phyloP scores from a whole-genome alignment of 2,797 vertebrate genomes.

The Podarcis lilfordi region DNA sequence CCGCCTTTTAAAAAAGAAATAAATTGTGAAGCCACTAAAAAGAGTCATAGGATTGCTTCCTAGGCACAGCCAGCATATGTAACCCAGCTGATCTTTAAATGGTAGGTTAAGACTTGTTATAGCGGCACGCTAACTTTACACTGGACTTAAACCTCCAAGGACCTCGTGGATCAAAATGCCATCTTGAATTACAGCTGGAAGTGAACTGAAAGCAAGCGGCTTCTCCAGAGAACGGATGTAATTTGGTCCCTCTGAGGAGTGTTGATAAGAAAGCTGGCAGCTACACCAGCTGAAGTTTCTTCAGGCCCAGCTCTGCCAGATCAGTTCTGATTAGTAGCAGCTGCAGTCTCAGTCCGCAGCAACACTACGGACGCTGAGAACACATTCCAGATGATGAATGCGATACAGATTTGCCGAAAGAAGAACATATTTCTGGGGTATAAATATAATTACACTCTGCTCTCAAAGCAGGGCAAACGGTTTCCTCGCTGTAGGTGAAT shows the following conservation, averaged over 20 bases:
- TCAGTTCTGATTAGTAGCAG: constrained; percentile 68
- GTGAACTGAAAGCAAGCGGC: neutral
- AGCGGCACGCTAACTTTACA: constrained; percentile 44
- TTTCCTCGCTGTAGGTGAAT: constrained; percentile 7
- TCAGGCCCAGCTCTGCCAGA: constrained; percentile 56
- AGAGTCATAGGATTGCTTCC: constrained; percentile 28
- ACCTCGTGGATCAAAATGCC: constrained; percentile 54
- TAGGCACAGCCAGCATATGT: constrained; percentile 48
- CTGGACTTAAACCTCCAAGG: constrained; percentile 38
- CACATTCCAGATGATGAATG: constrained; percentile 72
- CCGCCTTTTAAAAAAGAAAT: neutral
- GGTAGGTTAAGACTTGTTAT: constrained; percentile 62
- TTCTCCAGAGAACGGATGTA: neutral
- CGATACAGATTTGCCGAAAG: constrained; percentile 68
- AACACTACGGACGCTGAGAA: constrained; percentile 39
- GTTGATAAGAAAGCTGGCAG: neutral
- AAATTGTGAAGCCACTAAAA: constrained; percentile 27
- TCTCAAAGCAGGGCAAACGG: constrained; percentile 42
- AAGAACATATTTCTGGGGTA: constrained; percentile 59
- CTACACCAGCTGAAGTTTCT: constrained; percentile 30
- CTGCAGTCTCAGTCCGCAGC: constrained; percentile 63
- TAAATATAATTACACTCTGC: constrained; percentile 63
- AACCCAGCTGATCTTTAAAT: constrained; percentile 55
- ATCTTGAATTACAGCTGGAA: constrained; percentile 63
- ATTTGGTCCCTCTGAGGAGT: neutral